Evolutionary conservation across 2,888 invertebrate genomes (phyloP).

Genomic region (Apeira syringaria): DNA sequence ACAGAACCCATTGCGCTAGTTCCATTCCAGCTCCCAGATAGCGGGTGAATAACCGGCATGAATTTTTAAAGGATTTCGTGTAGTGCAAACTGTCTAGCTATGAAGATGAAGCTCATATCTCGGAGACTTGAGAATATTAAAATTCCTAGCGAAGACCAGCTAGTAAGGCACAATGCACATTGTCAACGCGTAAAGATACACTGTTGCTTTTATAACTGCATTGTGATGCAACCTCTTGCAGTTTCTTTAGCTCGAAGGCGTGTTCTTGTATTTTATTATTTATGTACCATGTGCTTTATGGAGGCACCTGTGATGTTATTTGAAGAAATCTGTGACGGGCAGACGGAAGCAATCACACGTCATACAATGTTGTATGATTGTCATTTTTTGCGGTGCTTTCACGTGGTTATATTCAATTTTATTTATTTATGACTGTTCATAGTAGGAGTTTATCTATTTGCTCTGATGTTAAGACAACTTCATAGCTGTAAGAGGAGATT

Average conservation of each 20-base stretch:
- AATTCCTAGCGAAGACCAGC: slow-evolving; percentile 41
- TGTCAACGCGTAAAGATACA: slow-evolving; percentile 79
- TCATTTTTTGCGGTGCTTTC: slow-evolving; percentile 26
- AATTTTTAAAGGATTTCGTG: slow-evolving; percentile 57
- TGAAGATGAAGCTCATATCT: slow-evolving; percentile 52
- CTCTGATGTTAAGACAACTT: no score
- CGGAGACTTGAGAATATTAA: slow-evolving; percentile 51
- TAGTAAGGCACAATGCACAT: slow-evolving; percentile 73
- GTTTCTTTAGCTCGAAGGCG: slow-evolving; percentile 70
- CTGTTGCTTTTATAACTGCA: slow-evolving; percentile 76
- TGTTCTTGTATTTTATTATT: slow-evolving; percentile 77
- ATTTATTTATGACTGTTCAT: neutral
- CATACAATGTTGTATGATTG: slow-evolving; percentile 38
- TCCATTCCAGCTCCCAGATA: slow-evolving; percentile 34
- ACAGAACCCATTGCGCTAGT: slow-evolving; percentile 36
- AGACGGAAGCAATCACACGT: slow-evolving; percentile 44
- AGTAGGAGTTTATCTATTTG: neutral
- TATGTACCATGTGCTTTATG: slow-evolving; percentile 72
- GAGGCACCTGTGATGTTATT: slow-evolving; percentile 70
- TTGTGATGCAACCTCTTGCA: slow-evolving; percentile 70
- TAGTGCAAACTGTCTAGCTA: slow-evolving; percentile 53
- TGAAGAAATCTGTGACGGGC: slow-evolving; percentile 67
- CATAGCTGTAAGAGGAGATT: no score
- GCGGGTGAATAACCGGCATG: slow-evolving; percentile 51
- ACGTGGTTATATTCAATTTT: slow-evolving; percentile 18